Evolutionary conservation across 1,140 invertebrate genomes (phyloP).

Genomic region (Nasonia longicornis): DNA sequence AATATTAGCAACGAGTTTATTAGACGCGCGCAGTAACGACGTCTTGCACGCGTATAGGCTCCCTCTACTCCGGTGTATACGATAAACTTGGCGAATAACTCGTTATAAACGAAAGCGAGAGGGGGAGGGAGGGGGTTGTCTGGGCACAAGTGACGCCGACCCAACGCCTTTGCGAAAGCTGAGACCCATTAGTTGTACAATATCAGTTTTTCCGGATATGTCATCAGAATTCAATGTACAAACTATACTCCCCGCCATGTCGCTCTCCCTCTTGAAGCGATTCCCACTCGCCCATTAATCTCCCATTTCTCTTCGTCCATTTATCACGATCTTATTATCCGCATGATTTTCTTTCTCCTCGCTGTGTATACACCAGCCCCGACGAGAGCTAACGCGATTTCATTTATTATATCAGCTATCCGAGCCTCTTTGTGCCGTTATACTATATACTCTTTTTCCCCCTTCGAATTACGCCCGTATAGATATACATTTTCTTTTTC

Average conservation of each 20-base stretch:
- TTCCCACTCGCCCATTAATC: neutral
- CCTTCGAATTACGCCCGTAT: neutral
- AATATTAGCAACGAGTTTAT: slow-evolving; percentile 47
- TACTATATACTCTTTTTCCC: neutral
- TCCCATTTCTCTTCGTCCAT: neutral
- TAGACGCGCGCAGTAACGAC: slow-evolving; percentile 31
- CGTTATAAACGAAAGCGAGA: neutral
- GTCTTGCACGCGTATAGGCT: neutral
- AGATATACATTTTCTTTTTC: slow-evolving; percentile 19
- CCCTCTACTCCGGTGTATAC: neutral
- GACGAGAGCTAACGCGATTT: neutral
- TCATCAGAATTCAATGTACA: too few species aligned
- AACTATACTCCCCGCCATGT: neutral
- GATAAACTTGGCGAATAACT: slow-evolving; percentile 29
- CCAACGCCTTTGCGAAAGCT: neutral
- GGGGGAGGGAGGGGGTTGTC: neutral
- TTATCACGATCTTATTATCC: slow-evolving; percentile 20
- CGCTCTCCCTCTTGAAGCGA: neutral
- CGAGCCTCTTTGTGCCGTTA: neutral
- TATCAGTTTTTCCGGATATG: too few species aligned
- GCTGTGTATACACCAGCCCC: neutral
- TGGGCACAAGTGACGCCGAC: neutral
- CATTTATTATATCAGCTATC: neutral
- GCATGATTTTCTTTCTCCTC: neutral
- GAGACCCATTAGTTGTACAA: too few species aligned